Percentiles rank a stretch among this genome's conserved stretches.
Conservation (phyloP, 2,888 invertebrate species). For the Harmothoe impar region DNA sequence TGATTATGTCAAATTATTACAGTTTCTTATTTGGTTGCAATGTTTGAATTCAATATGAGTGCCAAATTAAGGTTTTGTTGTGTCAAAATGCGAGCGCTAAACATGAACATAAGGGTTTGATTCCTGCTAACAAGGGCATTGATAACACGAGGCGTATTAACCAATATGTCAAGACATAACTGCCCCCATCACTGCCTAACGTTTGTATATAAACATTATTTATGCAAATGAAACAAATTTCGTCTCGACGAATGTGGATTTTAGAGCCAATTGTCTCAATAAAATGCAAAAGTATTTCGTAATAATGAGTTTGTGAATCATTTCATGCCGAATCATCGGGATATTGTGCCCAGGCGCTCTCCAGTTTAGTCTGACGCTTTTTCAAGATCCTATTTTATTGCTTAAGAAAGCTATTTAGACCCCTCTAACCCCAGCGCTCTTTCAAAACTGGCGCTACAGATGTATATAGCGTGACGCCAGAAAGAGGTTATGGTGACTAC, state of each 20-base stretch:
- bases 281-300: neutral
- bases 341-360: no score
- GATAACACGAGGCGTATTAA: neutral
- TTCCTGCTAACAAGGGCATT: neutral
- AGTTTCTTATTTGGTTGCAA: neutral
- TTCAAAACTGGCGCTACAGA: no score
- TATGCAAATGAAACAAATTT: constrained; percentile 40
- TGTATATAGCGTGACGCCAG: no score
- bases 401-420: no score
- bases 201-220: constrained; percentile 38
- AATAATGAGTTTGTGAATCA: neutral
- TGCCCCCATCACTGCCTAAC: constrained; percentile 34
- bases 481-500: no score
- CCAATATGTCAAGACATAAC: constrained; percentile 7
- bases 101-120: no score
- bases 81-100: no score
- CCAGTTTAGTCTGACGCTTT: no score
- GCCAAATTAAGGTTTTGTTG: neutral
- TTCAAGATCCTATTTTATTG: no score
- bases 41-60: neutral
- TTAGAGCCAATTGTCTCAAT: constrained; percentile 48
- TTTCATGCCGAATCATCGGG: neutral
- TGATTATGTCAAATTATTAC: neutral
- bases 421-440: no score
- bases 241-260: neutral